Evolutionary conservation across 2,888 invertebrate species (phyloP), one percentile per base, ranked within the genome.

Genomic region (Lithosia quadra): DNA sequence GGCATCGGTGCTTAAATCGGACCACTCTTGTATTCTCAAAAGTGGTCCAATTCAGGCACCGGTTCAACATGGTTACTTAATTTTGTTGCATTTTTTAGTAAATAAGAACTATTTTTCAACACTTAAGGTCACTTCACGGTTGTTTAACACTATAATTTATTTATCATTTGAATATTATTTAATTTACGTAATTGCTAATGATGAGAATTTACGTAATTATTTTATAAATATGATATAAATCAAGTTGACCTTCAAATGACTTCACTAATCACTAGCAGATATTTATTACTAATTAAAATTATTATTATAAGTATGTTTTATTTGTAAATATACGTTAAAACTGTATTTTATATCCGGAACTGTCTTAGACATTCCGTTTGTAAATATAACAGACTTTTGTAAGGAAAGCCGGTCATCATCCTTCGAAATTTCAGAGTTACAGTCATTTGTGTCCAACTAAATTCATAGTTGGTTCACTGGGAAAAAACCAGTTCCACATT

Each of bases 201-300:
- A 62, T 43, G 18, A 43, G 43, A 43, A 49, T 43, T 62, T 39
- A 28, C 28, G 39, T n/a, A n/a, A 43, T 43, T n/a, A 10, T 63
- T 53, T 55, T 21, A 63, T 63, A 61, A 43, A 3, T 49, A 62
- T 49, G 13, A 11, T 43, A n/a, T 21, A 49, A 49, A 62, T 62
- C 33, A 49, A 13, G n/a, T n/a, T 59, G 21, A 59, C 59, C 59
- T 59, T 34, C 34, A 34, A 28, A 11, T 33, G 22, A 60, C 22
- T 15, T 39, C 21, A 39, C 60, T 7, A 36, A 59, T 62, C 61
- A 43, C 28, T 5, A 24, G 43, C 24, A 62, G 28, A 49, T 62
- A 62, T 33, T 28, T 11, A 49, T 49, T n/a, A 49, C 49, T 49
- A 28, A 43, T 49, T 62, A 49, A 18, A 62, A 62, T 24, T 28